These are phyloP conservation scores for Limosa lapponica DNA, from an alignment of 2,797 vertebrate species.

Conservation along the genomic window DNA sequence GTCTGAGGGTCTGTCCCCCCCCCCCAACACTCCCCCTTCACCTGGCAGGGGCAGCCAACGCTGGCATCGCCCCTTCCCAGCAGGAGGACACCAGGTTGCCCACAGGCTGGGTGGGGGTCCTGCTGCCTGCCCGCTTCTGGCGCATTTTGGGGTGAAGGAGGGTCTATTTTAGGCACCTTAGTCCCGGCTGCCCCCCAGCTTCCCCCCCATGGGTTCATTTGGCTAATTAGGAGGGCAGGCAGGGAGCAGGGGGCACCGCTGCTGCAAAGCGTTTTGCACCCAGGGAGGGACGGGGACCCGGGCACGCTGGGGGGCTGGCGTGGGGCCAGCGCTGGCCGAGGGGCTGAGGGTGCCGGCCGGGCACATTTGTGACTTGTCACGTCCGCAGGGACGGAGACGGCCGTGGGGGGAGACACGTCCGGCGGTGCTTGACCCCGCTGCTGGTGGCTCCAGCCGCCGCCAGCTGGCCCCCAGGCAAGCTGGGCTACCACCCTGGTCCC, in stretches of 20 bases:
- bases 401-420: not conserved
- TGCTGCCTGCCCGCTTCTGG: not conserved
- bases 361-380: conserved; percentile 19
- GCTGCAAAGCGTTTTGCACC: accelerated
- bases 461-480: accelerated
- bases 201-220: not conserved
- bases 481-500: accelerated
- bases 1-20: not conserved
- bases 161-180: not conserved
- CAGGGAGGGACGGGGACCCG: not conserved
- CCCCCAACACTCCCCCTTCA: not conserved
- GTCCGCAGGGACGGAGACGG: not conserved
- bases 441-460: accelerated
- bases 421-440: conserved; percentile 12
- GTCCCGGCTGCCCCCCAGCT: not conserved
- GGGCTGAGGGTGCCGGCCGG: not conserved
- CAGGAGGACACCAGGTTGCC: not conserved
- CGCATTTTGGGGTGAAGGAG: not conserved
- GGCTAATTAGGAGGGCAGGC: not conserved
- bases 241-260: not conserved
- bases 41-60: not conserved
- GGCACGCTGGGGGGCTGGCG: not conserved
- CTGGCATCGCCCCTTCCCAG: not conserved
- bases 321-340: not conserved
- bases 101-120: not conserved